These are phyloP conservation scores for Picathartes gymnocephalus DNA, from an alignment of 2,113 vertebrate species.

Conservation along the genomic window DNA sequence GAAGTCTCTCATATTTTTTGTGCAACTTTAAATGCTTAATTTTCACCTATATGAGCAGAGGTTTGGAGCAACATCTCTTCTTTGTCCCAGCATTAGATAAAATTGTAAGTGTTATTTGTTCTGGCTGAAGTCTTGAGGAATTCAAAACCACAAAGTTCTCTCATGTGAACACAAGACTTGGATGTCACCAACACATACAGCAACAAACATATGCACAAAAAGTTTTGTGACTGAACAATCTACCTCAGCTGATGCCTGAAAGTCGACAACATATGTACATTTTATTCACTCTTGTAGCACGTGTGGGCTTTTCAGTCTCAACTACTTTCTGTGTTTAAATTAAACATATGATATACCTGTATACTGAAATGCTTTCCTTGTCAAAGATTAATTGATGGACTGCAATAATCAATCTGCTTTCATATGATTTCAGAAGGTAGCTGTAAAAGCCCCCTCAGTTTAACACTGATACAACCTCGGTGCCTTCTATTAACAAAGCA, in stretches of 20 bases:
- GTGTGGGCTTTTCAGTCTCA: not conserved
- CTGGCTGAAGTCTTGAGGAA: not conserved
- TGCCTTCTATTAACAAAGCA: not conserved
- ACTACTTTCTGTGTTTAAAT: not conserved
- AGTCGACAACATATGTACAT: not conserved
- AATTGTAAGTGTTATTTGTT: not conserved
- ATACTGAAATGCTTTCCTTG: not conserved
- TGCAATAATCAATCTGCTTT: not conserved
- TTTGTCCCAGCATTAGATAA: not conserved
- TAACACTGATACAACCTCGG: not conserved
- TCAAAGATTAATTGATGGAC: not conserved
- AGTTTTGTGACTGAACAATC: not conserved
- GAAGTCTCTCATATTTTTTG: not conserved
- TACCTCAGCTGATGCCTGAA: not conserved
- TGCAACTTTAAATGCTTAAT: not conserved
- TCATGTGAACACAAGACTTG: not conserved
- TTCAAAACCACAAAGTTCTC: not conserved
- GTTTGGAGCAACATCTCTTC: not conserved
- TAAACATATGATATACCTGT: not conserved
- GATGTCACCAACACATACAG: fast-evolving
- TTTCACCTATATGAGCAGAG: not conserved
- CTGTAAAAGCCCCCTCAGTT: not conserved
- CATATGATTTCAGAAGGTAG: not conserved
- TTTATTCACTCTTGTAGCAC: not conserved
- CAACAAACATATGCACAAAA: not conserved